Base-by-base conservation (phyloP, 2,888 invertebrate genomes). In the Thelaira solivaga region DNA sequence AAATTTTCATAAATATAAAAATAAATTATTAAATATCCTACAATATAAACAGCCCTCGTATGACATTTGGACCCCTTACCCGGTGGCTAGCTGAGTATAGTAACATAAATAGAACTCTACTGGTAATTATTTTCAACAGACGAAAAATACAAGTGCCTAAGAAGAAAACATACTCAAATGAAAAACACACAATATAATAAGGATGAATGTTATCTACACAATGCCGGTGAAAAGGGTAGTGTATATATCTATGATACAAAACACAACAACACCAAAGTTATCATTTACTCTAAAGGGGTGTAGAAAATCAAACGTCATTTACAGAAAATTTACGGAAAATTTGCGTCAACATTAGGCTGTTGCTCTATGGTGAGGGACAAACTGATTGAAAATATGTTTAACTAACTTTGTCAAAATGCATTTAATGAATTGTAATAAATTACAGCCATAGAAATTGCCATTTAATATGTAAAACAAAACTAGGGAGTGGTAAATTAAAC, bases 401-500 rank as follows among this genome's bases (percentile, higher is more conserved):
- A 4, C 6, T 13, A 6, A 39, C 7, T 13, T 3, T 5, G 16
- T 13, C 8, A 39, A 13, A 6, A 5, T 39, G 1, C 7, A 6
- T 7, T 13, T 39, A 4, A 16, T 13, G 26, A 6, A 26, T 5
- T 4, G 4, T 5, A 26, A 34, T 7, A 13, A 8, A 16, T 36
- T 13, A 36, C n/a, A 34, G n/a, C 3, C 8, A 41, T 24, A 24
- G 29, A 8, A 55, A 59, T 31, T 41, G 16, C 3, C 51, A 51
- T 43, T 51, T 22, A 11, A 55, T 18, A 43, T 22, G 39, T 34
- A 18, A 22, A 51, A 43, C 18, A 20, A 16, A 53, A 36, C 3
- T 29, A 74, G 77, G 77, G 77, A 78, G 77, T 78, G 75, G 79
- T 79, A 59, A 39, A 61, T 36, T 31, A 45, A 18, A 7, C 26